Percentiles rank a stretch among this genome's conserved stretches.
Evolutionary conservation across 2,888 invertebrate genomes (phyloP).

Genomic region (Campaea margaritaria): DNA sequence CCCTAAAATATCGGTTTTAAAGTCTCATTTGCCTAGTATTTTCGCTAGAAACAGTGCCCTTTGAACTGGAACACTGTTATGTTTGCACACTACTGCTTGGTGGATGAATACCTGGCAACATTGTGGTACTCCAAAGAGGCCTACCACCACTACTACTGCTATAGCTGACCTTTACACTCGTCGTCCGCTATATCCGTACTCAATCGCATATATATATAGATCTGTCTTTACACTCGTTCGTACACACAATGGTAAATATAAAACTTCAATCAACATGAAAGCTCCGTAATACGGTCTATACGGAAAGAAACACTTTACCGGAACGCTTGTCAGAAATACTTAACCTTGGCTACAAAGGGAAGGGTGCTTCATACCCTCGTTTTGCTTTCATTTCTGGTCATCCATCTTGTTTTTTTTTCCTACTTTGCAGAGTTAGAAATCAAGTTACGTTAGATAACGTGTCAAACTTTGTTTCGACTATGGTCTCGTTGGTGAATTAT

Average conservation of each 20-base stretch:
- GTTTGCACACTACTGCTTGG: too few species aligned
- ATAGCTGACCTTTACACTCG: too few species aligned
- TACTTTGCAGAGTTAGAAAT: neutral
- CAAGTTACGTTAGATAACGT: too few species aligned
- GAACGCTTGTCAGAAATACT: conserved; percentile 42
- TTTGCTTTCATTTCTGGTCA: conserved; percentile 28
- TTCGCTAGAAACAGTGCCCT: too few species aligned
- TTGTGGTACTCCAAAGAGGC: too few species aligned
- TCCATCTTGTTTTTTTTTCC: conserved; percentile 8
- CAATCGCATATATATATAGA: neutral
- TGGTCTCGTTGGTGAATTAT: too few species aligned
- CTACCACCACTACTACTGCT: too few species aligned
- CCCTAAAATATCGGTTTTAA: too few species aligned
- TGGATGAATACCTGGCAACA: too few species aligned
- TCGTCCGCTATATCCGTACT: neutral
- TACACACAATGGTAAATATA: conserved; percentile 31
- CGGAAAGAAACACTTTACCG: conserved; percentile 31
- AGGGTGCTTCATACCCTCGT: conserved; percentile 45
- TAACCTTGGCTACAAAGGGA: conserved; percentile 33
- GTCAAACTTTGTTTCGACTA: too few species aligned
- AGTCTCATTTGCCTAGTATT: too few species aligned
- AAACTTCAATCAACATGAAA: conserved; percentile 66
- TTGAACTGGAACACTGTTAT: too few species aligned
- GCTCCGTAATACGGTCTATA: conserved; percentile 42
- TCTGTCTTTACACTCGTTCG: neutral